phyloP scores from a whole-genome alignment of 2,797 vertebrate species.

The Telmatherina bonti region DNA sequence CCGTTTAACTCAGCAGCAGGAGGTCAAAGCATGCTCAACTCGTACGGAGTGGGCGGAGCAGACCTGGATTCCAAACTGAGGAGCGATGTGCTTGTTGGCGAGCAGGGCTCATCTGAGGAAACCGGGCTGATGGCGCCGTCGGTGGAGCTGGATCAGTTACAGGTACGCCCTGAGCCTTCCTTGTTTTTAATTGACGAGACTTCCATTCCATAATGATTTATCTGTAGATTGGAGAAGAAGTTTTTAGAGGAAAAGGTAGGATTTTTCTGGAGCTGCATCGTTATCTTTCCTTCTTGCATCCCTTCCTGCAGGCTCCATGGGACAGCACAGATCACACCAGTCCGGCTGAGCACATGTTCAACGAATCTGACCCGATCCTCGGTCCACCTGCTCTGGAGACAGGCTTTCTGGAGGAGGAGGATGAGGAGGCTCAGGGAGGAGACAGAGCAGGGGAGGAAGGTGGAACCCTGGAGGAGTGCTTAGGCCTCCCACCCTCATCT shows the following conservation, averaged over 20 bases:
- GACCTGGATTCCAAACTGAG: constrained; percentile 81
- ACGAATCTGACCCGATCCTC: constrained; percentile 84
- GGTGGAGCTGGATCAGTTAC: constrained; percentile 82
- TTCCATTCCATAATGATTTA: neutral
- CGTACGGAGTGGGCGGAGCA: constrained; percentile 78
- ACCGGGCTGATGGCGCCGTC: constrained; percentile 85
- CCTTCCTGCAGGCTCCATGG: constrained; percentile 79
- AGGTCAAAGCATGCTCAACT: constrained; percentile 88
- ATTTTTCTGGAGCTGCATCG: neutral
- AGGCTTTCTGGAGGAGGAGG: constrained; percentile 83
- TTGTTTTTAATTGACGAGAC: neutral
- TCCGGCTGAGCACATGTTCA: constrained; percentile 85
- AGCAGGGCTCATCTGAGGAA: constrained; percentile 85
- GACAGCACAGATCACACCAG: constrained; percentile 83
- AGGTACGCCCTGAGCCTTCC: constrained; percentile 51
- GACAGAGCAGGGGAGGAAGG: constrained; percentile 72
- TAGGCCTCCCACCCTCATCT: constrained; percentile 83
- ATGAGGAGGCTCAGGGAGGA: constrained; percentile 76
- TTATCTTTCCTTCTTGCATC: neutral
- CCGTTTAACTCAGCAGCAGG: constrained; percentile 85
- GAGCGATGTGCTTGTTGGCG: constrained; percentile 84
- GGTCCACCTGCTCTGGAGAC: constrained; percentile 80
- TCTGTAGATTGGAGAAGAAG: too few relatives aligned
- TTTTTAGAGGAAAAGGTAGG: neutral
- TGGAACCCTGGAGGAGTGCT: constrained; percentile 82